phyloP scores from a whole-genome alignment of 2,797 vertebrate genomes.

The Ptychadena robeensis region DNA sequence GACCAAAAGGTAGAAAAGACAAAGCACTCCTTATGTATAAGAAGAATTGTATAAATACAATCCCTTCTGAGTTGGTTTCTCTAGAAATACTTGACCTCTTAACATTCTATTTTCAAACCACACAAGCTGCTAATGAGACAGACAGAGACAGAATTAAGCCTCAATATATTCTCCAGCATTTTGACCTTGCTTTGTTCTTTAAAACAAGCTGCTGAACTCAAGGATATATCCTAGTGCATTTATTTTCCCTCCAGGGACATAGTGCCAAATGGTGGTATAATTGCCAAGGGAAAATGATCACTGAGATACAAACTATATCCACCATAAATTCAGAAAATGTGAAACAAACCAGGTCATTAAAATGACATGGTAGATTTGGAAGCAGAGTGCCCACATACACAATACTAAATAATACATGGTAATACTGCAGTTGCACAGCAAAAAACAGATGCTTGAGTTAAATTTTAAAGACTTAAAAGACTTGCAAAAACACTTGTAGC shows the following conservation, averaged over 20 bases:
- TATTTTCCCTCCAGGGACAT: slow-evolving; percentile 77
- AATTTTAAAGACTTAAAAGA: background rate
- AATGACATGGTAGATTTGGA: slow-evolving; percentile 69
- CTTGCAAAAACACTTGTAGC: background rate
- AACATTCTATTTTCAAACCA: slow-evolving; percentile 59
- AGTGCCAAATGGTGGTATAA: slow-evolving; percentile 81
- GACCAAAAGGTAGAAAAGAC: slow-evolving; percentile 32
- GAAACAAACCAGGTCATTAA: slow-evolving; percentile 73
- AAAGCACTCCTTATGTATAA: slow-evolving; percentile 29
- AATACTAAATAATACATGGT: slow-evolving; percentile 52
- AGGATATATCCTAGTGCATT: slow-evolving; percentile 73
- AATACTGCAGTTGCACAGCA: slow-evolving; percentile 44
- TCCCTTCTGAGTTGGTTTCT: slow-evolving; percentile 44
- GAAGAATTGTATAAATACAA: slow-evolving; percentile 52
- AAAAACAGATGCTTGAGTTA: background rate
- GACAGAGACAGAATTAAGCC: slow-evolving; percentile 63
- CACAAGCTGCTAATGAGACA: slow-evolving; percentile 60
- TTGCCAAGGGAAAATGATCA: slow-evolving; percentile 80
- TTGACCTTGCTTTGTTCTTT: slow-evolving; percentile 78
- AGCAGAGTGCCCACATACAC: slow-evolving; percentile 66
- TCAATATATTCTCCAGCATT: slow-evolving; percentile 64
- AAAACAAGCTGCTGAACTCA: slow-evolving; percentile 69
- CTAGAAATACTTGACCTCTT: slow-evolving; percentile 60
- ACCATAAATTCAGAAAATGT: slow-evolving; percentile 76
- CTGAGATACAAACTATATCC: slow-evolving; percentile 77